A percentile compares a stretch with the other conserved stretches of the same genome.
Conservation (phyloP, 2,888 invertebrate species). For the Lepidocyrtinus sp. region DNA sequence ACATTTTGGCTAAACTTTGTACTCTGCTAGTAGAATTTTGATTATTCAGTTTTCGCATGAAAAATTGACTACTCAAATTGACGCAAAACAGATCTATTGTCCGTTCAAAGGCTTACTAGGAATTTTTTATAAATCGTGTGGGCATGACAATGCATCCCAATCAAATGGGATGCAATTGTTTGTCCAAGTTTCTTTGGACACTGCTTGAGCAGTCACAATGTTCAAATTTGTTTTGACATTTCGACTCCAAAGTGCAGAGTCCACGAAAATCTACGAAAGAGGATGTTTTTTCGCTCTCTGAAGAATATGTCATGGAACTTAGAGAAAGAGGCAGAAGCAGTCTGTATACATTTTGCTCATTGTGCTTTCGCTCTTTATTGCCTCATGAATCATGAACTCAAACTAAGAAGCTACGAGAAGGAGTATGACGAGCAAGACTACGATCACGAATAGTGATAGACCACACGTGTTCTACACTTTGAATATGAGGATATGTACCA, state of each 20-base stretch:
- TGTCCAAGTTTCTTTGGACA: too few species aligned
- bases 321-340: background rate
- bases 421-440: background rate
- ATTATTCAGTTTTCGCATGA: too few species aligned
- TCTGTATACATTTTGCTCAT: background rate
- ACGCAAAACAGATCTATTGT: too few species aligned
- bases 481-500: background rate
- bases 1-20: too few species aligned
- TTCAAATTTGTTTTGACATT: background rate
- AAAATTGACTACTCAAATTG: too few species aligned
- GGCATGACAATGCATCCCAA: too few species aligned
- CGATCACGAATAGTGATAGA: background rate
- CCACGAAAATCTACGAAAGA: background rate
- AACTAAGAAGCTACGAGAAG: too few species aligned
- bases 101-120: too few species aligned
- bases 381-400: background rate
- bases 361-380: background rate
- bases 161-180: too few species aligned
- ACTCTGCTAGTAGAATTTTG: too few species aligned
- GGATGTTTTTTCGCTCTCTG: background rate
- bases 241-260: slow-evolving; percentile 27
- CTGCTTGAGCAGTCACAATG: too few species aligned
- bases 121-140: too few species aligned
- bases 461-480: background rate
- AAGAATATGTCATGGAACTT: background rate